A percentile compares a stretch with the other conserved stretches of the same genome.
These are phyloP conservation scores for Drosophila nigricruria DNA, from an alignment of 2,888 invertebrate species.

Conservation along the genomic window DNA sequence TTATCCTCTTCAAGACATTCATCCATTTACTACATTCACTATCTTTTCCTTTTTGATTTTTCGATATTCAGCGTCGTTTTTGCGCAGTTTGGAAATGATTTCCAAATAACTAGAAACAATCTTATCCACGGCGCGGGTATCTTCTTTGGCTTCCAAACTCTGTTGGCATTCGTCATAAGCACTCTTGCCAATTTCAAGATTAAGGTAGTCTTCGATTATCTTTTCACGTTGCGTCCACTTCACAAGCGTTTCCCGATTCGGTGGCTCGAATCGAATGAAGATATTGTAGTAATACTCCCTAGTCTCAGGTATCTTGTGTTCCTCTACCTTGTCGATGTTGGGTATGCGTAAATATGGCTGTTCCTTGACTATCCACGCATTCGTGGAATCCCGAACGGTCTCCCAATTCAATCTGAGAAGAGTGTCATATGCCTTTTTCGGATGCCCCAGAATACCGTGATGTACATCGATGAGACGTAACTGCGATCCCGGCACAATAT, in stretches of 20 bases:
- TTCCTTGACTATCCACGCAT: neutral
- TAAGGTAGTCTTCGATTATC: neutral
- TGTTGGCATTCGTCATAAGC: neutral
- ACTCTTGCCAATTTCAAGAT: neutral
- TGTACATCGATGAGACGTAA: neutral
- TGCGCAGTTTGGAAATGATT: neutral
- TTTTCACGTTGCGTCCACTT: neutral
- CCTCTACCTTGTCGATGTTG: neutral
- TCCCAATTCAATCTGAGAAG: neutral
- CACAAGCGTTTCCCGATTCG: neutral
- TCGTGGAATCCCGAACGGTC: neutral
- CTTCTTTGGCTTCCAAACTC: too few relatives aligned
- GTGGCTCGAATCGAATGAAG: neutral
- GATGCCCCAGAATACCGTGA: slow-evolving; percentile 6
- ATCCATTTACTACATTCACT: too few relatives aligned
- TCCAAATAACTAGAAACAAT: neutral
- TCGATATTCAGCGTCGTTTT: neutral
- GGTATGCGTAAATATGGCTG: neutral
- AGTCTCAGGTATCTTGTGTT: neutral
- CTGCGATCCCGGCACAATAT: neutral
- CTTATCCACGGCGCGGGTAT: neutral
- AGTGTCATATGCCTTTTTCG: neutral
- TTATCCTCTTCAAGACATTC: neutral
- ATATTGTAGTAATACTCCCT: neutral
- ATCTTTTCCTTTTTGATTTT: neutral